Base-by-base conservation (phyloP, 2,888 invertebrate genomes). In the Digitonthophagus gazella region DNA sequence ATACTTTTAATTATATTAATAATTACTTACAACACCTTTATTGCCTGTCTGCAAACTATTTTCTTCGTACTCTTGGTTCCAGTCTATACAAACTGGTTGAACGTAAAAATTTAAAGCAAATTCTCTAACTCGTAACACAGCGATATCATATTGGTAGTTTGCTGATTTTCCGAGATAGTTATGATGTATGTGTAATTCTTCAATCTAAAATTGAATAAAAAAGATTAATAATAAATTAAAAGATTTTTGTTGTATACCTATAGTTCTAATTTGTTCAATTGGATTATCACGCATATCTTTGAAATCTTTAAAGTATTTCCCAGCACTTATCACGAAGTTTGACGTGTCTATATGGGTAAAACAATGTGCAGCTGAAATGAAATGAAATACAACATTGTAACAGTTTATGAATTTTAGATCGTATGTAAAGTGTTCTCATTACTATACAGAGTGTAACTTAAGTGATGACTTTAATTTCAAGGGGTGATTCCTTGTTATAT, bases 61-160 rank as follows among this genome's bases (percentile, higher is more conserved):
- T 1, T 71, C 67, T 15, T 67, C 70, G 6, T 44, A 44, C 11
- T 3, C 11, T 6, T 5, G 28, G 1, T 15, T 6, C 5, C 6
- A 57, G 16, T 78, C 76, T 3, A 79, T 71, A 71, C 83, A 83
- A n/a, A 82, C 78, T 15, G 82, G 80, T 68, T 78, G 79, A 3
- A 82, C 79, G 4, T 78, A 75, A 61, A 74, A 72, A 1, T 78
- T 76, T 54, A 80, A 77, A 8, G 65, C 69, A 57, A 83, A 77
- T 8, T 69, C 65, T 19, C 73, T 72, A 57, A 75, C 72, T 11
- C 81, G 67, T n/a, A 83, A 22, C 6, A 83, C 63, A 0, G 82
- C 82, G 57, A 83, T 78, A 72, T 83, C 83, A 6, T 73, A 71
- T 3, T 69, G 65, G 66, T 75, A 81, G 8, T 74, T 72, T 4